Evolutionary conservation across 1,140 invertebrate species (phyloP), one percentile per base, ranked within the genome.

Genomic region (Scaptomyza pallida): DNA sequence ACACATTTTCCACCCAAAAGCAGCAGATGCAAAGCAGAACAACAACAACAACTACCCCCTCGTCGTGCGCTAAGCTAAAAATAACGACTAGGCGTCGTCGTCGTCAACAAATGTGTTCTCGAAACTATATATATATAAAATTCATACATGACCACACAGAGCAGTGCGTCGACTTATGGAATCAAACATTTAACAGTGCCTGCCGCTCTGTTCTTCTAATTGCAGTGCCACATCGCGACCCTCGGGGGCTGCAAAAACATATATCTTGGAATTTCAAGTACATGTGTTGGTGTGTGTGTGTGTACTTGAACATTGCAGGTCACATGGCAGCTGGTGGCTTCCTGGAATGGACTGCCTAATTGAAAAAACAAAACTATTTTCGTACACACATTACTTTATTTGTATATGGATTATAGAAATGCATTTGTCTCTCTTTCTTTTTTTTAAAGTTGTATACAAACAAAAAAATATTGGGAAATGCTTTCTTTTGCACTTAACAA

Each of bases 241-340:
- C 82, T 85, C 78, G 81, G 59, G 55, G 76, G 61, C 80, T 83
- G 76, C 81, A 48, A 85, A 85, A 85, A 85, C 81, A 37, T 12
- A 37, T 5, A 86, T 88, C 81, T 85, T 78, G 81, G 81, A 85
- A 85, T 88, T 85, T 85, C 82, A 85, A 88, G 81, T 88, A 81
- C 81, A 57, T 15, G 19, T 60, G 45, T 23, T n/a, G n/a, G 23
- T 47, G 12, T 35, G 43, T 33, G 40, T 19, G 45, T 48, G 55
- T 59, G 73, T 65, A 78, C 75, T 82, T 82, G 75, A 82, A 55
- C 50, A 75, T 72, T 30, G 51, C 61, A 72, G 72, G 72, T 75
- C 72, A 72, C 48, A 72, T 56, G 35, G 68, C 67, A 60, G 54
- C 60, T 54, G 70, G 56, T 61, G 51, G 19, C 55, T 61, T 70